These are phyloP conservation scores for Stomatorhinus walkeri DNA, from an alignment of 2,797 vertebrate genomes.

Conservation along the genomic window DNA sequence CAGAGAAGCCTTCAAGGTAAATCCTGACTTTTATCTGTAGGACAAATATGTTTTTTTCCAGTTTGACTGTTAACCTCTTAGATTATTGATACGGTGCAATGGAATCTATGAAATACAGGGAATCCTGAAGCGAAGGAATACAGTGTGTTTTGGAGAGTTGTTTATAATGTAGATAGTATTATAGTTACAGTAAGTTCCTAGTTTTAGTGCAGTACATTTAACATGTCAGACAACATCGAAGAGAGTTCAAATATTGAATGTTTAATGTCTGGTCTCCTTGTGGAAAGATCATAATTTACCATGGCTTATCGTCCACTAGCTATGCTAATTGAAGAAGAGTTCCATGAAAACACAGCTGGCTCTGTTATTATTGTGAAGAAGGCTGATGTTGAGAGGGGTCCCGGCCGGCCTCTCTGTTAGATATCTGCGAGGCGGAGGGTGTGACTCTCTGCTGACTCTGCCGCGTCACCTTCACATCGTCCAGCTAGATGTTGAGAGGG, in stretches of 20 bases:
- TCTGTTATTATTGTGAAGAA: neutral
- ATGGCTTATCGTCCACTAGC: neutral
- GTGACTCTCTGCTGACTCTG: neutral
- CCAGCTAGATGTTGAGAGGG: no score
- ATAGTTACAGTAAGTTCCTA: neutral
- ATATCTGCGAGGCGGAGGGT: neutral
- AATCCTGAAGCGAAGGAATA: neutral
- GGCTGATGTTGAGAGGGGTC: neutral
- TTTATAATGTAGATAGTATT: neutral
- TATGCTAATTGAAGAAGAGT: neutral
- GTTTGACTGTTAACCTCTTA: neutral
- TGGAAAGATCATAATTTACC: neutral
- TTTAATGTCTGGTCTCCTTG: neutral
- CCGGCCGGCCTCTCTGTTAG: neutral
- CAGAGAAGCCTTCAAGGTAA: conserved; percentile 94
- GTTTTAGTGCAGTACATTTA: neutral
- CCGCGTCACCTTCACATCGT: neutral
- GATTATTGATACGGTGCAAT: neutral
- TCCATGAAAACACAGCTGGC: neutral
- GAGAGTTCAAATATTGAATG: neutral
- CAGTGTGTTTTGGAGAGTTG: neutral
- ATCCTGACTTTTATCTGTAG: neutral
- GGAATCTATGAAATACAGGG: neutral
- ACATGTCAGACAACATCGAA: neutral
- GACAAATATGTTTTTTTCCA: neutral